These are phyloP conservation scores for Leptopilina clavipes DNA, from an alignment of 1,140 invertebrate genomes.

Conservation along the genomic window DNA sequence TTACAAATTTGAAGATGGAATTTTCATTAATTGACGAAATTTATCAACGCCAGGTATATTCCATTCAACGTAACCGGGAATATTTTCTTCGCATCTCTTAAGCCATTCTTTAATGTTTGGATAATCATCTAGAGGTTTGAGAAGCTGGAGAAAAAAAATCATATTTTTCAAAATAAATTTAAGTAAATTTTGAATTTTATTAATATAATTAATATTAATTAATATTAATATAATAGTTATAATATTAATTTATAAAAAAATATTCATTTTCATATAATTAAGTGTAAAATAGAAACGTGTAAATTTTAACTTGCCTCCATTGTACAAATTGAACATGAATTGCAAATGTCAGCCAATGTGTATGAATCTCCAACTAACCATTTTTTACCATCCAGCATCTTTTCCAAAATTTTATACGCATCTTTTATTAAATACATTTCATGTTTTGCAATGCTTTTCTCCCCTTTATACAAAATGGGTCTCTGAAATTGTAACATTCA, in stretches of 20 bases:
- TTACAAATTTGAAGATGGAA: background rate
- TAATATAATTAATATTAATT: too few relatives aligned
- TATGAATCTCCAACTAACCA: conserved; percentile 25
- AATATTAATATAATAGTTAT: too few relatives aligned
- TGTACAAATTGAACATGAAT: background rate
- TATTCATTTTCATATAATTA: too few relatives aligned
- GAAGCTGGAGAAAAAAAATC: background rate
- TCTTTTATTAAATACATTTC: conserved; percentile 55
- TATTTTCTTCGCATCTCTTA: conserved; percentile 11
- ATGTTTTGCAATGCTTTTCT: conserved; percentile 43
- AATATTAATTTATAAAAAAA: too few relatives aligned
- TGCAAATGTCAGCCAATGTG: conserved; percentile 7
- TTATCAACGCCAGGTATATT: background rate
- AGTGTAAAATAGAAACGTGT: too few relatives aligned
- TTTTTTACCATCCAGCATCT: conserved; percentile 57
- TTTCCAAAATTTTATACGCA: conserved; percentile 65
- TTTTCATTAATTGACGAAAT: background rate
- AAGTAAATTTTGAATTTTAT: background rate
- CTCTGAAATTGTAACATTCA: conserved; percentile 54
- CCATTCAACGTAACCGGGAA: conserved; percentile 4
- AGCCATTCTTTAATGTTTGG: background rate
- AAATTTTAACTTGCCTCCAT: background rate
- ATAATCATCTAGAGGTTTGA: background rate
- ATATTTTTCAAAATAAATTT: background rate
- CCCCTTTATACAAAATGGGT: conserved; percentile 41